phyloP scores from a whole-genome alignment of 2,113 vertebrate species.

The Oenanthe oenanthe region DNA sequence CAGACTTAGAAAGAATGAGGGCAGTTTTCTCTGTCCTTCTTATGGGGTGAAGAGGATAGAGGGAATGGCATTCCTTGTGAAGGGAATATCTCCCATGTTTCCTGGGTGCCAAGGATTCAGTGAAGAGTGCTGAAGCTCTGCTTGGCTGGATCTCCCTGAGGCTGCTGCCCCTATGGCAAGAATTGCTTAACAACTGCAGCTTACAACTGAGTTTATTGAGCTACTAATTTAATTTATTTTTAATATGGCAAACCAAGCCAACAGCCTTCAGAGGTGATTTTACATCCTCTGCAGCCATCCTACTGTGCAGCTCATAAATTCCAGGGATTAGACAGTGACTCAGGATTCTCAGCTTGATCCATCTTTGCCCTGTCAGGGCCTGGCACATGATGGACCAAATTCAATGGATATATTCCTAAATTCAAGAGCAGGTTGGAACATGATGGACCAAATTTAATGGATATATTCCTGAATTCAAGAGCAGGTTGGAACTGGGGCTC shows the following conservation, averaged over 20 bases:
- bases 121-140: neutral
- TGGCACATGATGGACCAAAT: neutral
- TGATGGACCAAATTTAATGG: neutral
- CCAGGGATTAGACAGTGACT: neutral
- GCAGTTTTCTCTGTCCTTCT: neutral
- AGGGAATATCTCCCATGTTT: accelerated
- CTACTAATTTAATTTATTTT: conserved; percentile 30
- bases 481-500: neutral
- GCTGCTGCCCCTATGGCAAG: neutral
- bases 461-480: neutral
- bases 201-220: neutral
- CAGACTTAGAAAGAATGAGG: neutral
- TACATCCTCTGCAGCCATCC: neutral
- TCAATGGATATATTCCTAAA: neutral
- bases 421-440: accelerated
- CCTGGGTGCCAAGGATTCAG: neutral
- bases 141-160: neutral
- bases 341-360: neutral
- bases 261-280: neutral
- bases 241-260: neutral
- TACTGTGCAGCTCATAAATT: neutral
- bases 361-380: neutral
- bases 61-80: accelerated
- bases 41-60: neutral
- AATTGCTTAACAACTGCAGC: neutral